Conservation (phyloP, 2,797 vertebrate genomes). For the Bradypodion ventrale region DNA sequence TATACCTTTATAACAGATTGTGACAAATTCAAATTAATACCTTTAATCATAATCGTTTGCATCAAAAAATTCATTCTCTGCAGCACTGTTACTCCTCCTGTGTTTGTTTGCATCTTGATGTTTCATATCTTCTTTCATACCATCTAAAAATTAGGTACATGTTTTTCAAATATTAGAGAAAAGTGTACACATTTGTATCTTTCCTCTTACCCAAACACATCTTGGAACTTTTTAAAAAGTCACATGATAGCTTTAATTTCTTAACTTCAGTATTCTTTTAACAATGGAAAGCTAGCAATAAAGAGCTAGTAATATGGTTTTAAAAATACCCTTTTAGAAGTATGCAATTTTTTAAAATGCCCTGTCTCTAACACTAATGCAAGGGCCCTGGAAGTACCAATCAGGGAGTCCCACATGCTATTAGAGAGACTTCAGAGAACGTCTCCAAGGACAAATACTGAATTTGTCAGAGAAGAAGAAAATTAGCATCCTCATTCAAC, state of each 20-base stretch:
- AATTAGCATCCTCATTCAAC: too few species aligned
- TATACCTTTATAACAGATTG: constrained; percentile 22
- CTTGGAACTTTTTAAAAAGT: not conserved
- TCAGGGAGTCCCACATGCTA: too few species aligned
- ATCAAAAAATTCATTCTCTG: not conserved
- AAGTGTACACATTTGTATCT: not conserved
- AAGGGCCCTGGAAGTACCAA: too few species aligned
- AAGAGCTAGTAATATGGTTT: too few species aligned
- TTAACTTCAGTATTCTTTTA: not conserved
- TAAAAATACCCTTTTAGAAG: too few species aligned
- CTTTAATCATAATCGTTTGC: constrained; percentile 18
- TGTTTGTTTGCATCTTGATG: not conserved
- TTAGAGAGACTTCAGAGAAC: too few species aligned
- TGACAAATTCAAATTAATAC: not conserved
- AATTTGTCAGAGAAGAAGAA: too few species aligned
- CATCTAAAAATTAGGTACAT: constrained; percentile 1
- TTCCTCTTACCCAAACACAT: not conserved
- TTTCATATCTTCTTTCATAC: not conserved
- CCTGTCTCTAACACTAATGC: too few species aligned
- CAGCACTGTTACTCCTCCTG: not conserved
- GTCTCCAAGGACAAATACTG: too few species aligned
- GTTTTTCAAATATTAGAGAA: constrained; percentile 10
- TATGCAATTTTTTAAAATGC: too few species aligned
- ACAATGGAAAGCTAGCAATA: not conserved
- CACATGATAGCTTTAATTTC: not conserved